A percentile compares a stretch with the other conserved stretches of the same genome.
Evolutionary conservation across 2,113 vertebrate species (phyloP).

Genomic region (Scomber japonicus): DNA sequence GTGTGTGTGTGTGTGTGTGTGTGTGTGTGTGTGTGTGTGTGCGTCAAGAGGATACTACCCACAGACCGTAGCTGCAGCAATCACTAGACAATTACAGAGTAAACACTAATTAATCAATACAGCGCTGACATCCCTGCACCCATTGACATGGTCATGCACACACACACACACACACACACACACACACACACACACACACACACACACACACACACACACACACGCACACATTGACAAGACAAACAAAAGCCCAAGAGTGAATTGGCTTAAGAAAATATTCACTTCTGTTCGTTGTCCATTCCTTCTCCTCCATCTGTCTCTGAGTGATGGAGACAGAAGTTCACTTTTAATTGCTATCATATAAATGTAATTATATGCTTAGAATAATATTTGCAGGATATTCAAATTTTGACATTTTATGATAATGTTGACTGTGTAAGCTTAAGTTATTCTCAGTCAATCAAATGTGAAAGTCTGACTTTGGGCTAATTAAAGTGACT

Average conservation of each 20-base stretch:
- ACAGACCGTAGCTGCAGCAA: constrained; percentile 62
- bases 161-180: not conserved
- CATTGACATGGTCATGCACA: not conserved
- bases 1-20: constrained; percentile 13
- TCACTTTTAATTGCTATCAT: constrained; percentile 47
- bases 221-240: constrained; percentile 1
- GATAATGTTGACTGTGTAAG: not conserved
- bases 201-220: constrained; percentile 6
- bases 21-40: constrained; percentile 13
- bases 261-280: constrained; percentile 1
- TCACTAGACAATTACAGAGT: constrained; percentile 77
- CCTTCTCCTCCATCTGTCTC: constrained; percentile 13
- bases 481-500: constrained; percentile 14
- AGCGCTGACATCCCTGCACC: constrained; percentile 32
- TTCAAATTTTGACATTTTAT: constrained; percentile 68
- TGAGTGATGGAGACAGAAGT: not conserved
- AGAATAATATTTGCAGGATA: constrained; percentile 26
- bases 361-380: constrained; percentile 38
- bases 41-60: constrained; percentile 43
- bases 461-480: constrained; percentile 8
- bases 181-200: not conserved
- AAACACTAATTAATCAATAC: constrained; percentile 80
- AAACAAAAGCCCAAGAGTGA: constrained; percentile 29
- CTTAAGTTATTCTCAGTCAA: not conserved
- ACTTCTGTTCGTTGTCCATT: constrained; percentile 11